phyloP scores from a whole-genome alignment of 2,113 vertebrate genomes.

The Onychostruthus taczanowskii region DNA sequence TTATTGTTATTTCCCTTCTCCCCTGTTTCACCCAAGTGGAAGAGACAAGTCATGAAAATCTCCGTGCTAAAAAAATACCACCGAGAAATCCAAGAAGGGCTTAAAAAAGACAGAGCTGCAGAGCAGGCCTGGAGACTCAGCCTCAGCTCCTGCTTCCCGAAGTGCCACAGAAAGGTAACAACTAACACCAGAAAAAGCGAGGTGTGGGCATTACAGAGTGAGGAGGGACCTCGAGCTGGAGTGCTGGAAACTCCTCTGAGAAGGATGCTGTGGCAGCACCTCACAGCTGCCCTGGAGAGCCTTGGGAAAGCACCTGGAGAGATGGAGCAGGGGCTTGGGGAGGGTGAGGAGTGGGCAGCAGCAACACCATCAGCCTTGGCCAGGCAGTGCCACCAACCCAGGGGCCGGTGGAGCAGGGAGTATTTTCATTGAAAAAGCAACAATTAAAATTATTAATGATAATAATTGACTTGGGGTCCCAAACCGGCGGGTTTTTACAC shows the following conservation, averaged over 20 bases:
- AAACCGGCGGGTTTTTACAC: background rate
- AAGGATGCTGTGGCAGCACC: background rate
- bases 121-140: background rate
- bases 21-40: constrained; percentile 48
- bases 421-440: background rate
- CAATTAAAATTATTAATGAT: background rate
- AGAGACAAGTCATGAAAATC: constrained; percentile 60
- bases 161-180: background rate
- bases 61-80: background rate
- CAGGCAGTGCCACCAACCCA: background rate
- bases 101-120: background rate
- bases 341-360: background rate
- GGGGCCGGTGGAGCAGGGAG: background rate
- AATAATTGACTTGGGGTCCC: background rate
- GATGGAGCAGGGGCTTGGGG: background rate
- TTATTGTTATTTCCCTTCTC: constrained; percentile 39
- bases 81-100: background rate
- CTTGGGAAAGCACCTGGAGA: background rate
- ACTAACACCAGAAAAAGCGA: background rate
- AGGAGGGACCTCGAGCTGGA: background rate
- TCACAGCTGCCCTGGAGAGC: fast-evolving
- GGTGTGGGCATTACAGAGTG: background rate
- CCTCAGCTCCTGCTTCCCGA: background rate
- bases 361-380: background rate
- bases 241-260: fast-evolving